Conservation (phyloP, 2,888 invertebrate genomes). For the Drosophila histrio region DNA sequence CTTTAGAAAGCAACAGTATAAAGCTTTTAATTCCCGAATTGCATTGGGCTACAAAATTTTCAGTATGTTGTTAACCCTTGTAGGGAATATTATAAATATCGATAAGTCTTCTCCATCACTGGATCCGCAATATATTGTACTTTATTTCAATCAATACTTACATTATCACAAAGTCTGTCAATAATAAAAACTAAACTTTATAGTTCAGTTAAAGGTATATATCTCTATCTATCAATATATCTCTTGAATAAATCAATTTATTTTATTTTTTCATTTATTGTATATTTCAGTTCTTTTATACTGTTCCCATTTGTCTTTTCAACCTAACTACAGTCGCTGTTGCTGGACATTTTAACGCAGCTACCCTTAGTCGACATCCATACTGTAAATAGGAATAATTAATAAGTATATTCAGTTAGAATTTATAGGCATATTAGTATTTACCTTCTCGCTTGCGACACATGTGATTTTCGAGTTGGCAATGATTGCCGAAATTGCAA, state of each 20-base stretch:
- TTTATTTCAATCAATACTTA: too few species aligned
- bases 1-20: too few species aligned
- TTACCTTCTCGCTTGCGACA: constrained; percentile 1
- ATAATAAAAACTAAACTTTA: not conserved
- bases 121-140: too few species aligned
- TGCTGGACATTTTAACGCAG: not conserved
- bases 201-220: not conserved
- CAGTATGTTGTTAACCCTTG: too few species aligned
- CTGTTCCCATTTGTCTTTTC: too few species aligned
- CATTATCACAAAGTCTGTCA: too few species aligned
- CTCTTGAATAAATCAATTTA: not conserved
- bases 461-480: not conserved
- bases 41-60: too few species aligned
- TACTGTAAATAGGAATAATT: not conserved
- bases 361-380: not conserved
- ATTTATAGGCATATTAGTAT: not conserved
- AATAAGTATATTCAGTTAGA: not conserved
- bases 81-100: too few species aligned
- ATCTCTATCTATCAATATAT: too few species aligned
- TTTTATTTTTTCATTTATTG: not conserved
- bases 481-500: constrained; percentile 13
- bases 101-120: too few species aligned
- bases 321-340: not conserved
- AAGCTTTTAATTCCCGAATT: too few species aligned
- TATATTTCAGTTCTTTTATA: not conserved